Base-by-base conservation (phyloP, 2,888 invertebrate genomes). In the Caradrina kadenii region DNA sequence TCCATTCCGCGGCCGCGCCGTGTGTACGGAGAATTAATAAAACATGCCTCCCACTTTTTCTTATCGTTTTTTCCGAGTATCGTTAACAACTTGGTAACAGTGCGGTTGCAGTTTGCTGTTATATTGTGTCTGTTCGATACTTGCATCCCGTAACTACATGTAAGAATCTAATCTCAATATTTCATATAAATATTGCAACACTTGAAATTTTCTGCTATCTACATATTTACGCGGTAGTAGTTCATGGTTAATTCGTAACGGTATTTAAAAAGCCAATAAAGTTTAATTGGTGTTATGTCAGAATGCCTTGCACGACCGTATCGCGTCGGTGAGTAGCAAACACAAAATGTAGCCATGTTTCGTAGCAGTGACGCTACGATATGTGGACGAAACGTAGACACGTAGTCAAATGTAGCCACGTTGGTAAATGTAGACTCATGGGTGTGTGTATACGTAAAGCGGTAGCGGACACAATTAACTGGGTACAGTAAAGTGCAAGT, bases 11-110 rank as follows among this genome's bases (percentile, higher is more conserved):
- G 88, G 86, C 87, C 88, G 90, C 90, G 86, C 88, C 90, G 90
- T 92, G 90, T 93, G 92, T 95, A 95, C 93, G 92, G 89, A 89
- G 95, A 95, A 95, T 95, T 94, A 95, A 96, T 95, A 95, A 96
- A 94, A 94, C 93, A 94, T 93, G 92, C 92, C 90, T 90, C 88
- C 87, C 89, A 86, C 90, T 92, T 94, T 92, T 93, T 93, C 90
- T 92, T 89, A 89, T 87, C 89, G 87, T 91, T 93, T 93, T 93
- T 94, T 91, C 90, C 89, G 80, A 91, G 93, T 93, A 93, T 92
- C 90, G 88, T 91, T 93, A 92, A 91, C 91, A 89, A 92, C 86
- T 87, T 87, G 86, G 91, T 90, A 92, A 91, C 90, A 89, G 88
- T 90, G 87, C 84, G 84, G 86, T 90, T 87, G 87, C 86, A 85